Base-by-base conservation (phyloP, 1,140 invertebrate species). In the Oedothorax gibbosus region DNA sequence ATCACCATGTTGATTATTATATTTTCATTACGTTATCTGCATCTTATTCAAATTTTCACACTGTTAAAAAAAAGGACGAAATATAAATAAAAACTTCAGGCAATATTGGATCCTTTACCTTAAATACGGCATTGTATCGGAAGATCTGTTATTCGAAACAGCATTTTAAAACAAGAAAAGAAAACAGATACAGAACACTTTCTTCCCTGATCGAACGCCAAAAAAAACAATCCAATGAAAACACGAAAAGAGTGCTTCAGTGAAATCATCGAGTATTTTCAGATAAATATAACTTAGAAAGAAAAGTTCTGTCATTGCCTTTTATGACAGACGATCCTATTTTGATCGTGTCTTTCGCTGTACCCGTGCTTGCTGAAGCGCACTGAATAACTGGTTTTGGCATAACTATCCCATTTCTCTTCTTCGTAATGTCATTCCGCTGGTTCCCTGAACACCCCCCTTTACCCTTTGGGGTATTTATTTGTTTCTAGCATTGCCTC, bases 381-480 rank as follows among this genome's bases (percentile, higher is more conserved):
- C 21, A 49, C 69, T 62, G 80, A 82, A 82, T 82, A 82, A 82
- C 80, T 82, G 80, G 80, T 82, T 82, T 82, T 72, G 69, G 80
- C 80, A 82, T 82, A 82, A 82, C 80, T 82, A 82, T 82, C 80
- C 80, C 80, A 82, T 82, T 82, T 73, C 68, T 82, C 80, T 73
- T 82, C 49, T 64, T 73, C 68, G 73, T 82, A 69, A 82, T 82
- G 80, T 73, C 80, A 82, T 82, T 82, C 73, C 56, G 54, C 49
- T n/a, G 11, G 35, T 18, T 14, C 60, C 50, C 51, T 60, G 35
- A 35, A 18, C 35, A 15, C 69, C 57, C 15, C 54, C 18, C n/a
- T 8, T 18, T 53, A 68, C 49, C 72, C 62, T 57, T 66, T 50
- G 35, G 50, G 21, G 53, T 20, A 71, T 81, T 81, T 81, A 81